phyloP scores from a whole-genome alignment of 1,140 invertebrate species.

The Nasonia giraulti region DNA sequence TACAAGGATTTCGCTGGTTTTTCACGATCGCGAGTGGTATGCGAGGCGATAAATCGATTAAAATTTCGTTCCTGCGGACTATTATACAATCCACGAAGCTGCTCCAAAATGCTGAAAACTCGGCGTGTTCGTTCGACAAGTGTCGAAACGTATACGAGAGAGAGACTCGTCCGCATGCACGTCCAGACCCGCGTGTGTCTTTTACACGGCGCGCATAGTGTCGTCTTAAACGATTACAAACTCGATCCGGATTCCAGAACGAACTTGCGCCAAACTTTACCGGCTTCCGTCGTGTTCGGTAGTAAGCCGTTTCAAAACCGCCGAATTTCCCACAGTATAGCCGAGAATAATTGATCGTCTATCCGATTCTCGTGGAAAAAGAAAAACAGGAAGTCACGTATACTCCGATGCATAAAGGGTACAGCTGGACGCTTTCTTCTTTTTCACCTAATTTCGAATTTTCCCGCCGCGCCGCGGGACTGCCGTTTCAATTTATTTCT shows the following conservation, averaged over 20 bases:
- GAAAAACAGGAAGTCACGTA: too few species aligned
- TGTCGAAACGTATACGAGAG: background rate
- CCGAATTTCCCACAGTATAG: too few species aligned
- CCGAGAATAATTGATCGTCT: too few species aligned
- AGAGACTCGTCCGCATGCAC: background rate
- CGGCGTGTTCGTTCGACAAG: conserved; percentile 3
- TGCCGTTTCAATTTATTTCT: background rate
- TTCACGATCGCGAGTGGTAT: background rate
- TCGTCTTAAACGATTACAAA: conserved; percentile 7
- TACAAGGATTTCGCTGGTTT: too few species aligned
- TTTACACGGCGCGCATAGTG: too few species aligned
- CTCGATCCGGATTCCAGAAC: conserved; percentile 6
- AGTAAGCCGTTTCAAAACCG: too few species aligned
- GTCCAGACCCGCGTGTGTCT: background rate
- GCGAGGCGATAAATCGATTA: background rate
- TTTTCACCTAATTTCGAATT: background rate
- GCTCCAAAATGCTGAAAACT: conserved; percentile 6
- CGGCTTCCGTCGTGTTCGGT: background rate
- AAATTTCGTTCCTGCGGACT: too few species aligned
- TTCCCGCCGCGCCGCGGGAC: too few species aligned
- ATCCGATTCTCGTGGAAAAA: too few species aligned
- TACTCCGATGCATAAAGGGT: too few species aligned
- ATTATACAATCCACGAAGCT: background rate
- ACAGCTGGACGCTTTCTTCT: background rate
- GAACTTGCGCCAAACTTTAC: conserved; percentile 4